A percentile compares a stretch with the other conserved stretches of the same genome.
These are phyloP conservation scores for Bostrychus sinensis DNA, from an alignment of 2,113 vertebrate genomes.

Conservation along the genomic window DNA sequence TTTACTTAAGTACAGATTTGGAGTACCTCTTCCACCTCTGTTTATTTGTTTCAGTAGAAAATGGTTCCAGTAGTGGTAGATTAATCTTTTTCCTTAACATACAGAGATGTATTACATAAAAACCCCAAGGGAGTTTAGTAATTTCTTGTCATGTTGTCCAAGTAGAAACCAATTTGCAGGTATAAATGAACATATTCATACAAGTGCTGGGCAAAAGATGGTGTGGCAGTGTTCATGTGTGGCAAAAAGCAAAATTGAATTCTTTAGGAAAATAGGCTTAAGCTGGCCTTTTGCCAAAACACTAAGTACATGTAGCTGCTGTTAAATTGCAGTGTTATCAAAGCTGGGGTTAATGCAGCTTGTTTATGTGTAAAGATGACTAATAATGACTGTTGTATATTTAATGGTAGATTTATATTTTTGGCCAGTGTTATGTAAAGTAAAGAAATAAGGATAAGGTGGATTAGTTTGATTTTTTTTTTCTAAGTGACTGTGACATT, in stretches of 20 bases:
- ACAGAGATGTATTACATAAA: slow-evolving; percentile 23
- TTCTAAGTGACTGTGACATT: slow-evolving; percentile 67
- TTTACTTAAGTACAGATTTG: no score
- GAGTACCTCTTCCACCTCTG: no score
- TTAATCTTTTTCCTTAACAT: slow-evolving; percentile 5
- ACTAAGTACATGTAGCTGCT: slow-evolving; percentile 44
- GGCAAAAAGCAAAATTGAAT: slow-evolving; percentile 56
- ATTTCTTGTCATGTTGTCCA: slow-evolving; percentile 33
- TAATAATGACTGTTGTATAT: slow-evolving; percentile 35
- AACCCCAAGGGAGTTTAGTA: slow-evolving; percentile 3
- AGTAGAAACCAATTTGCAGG: slow-evolving; percentile 34
- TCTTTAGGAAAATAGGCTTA: slow-evolving; percentile 41
- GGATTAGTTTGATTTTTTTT: slow-evolving; percentile 30
- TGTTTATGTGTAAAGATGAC: slow-evolving; percentile 41
- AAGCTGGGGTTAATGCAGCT: slow-evolving; percentile 36
- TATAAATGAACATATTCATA: slow-evolving; percentile 47
- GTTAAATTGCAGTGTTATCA: slow-evolving; percentile 49
- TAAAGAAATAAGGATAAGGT: slow-evolving; percentile 8
- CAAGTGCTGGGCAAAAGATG: slow-evolving; percentile 23
- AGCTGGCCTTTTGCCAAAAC: slow-evolving; percentile 50
- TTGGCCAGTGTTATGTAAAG: slow-evolving; percentile 23
- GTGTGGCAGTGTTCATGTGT: slow-evolving; percentile 33
- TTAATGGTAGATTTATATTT: slow-evolving; percentile 31
- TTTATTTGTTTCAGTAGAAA: no score
- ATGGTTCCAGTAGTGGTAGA: neutral